A percentile compares a stretch with the other conserved stretches of the same genome.
Conservation (phyloP, 1,140 invertebrate species). For the Colletes latitarsis region DNA sequence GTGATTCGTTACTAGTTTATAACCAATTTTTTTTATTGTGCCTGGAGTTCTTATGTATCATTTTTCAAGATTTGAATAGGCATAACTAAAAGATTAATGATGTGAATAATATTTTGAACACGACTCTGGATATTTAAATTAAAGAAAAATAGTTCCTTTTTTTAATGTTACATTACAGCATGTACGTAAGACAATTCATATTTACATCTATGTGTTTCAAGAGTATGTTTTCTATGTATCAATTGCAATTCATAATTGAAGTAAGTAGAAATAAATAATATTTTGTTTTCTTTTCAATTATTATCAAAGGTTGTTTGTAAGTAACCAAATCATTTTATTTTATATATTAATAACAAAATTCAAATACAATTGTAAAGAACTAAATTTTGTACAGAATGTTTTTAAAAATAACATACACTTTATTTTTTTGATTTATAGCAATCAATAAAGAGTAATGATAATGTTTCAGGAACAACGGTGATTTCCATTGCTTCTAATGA, state of each 20-base stretch:
- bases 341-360: neutral
- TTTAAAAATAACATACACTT: neutral
- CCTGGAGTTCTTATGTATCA: neutral
- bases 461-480: conserved; percentile 61
- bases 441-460: conserved; percentile 19
- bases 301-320: conserved; percentile 9
- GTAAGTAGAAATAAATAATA: conserved; percentile 24
- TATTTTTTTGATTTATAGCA: conserved; percentile 14
- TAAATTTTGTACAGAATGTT: neutral
- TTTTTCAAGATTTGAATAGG: neutral
- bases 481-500: conserved; percentile 33
- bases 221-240: conserved; percentile 6
- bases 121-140: neutral
- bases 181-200: conserved; percentile 13
- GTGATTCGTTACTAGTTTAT: neutral
- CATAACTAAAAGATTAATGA: neutral
- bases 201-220: conserved; percentile 10
- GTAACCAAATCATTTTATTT: neutral
- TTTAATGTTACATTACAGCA: conserved; percentile 13
- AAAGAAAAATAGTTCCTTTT: neutral
- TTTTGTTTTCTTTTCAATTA: neutral
- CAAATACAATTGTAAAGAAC: neutral
- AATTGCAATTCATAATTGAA: conserved; percentile 10
- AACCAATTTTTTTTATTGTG: neutral
- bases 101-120: neutral